These are phyloP conservation scores for Junonia oenone DNA, from an alignment of 2,888 invertebrate genomes.

Conservation along the genomic window DNA sequence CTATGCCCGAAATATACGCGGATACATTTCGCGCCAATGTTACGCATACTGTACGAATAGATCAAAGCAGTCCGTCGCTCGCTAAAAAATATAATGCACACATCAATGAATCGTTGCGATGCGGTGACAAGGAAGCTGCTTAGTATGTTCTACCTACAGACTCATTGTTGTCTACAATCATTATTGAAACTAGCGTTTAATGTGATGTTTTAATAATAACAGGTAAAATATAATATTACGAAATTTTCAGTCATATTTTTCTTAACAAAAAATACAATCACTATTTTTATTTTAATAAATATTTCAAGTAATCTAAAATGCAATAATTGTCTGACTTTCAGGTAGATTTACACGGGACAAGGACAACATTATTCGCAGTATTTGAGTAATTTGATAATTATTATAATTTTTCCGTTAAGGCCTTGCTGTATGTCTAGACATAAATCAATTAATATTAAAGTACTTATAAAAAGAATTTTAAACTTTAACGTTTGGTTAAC, in stretches of 20 bases:
- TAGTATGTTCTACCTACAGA: not conserved
- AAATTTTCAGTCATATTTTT: too few species aligned
- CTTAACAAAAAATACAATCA: too few species aligned
- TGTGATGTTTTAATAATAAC: not conserved
- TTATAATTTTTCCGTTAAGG: not conserved
- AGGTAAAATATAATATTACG: not conserved
- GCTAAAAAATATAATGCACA: not conserved
- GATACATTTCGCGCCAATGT: slow-evolving; percentile 64
- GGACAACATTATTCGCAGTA: not conserved
- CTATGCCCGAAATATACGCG: slow-evolving; percentile 73
- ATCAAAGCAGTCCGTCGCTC: slow-evolving; percentile 13
- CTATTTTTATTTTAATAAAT: too few species aligned
- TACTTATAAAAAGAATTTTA: not conserved
- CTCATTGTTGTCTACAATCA: not conserved
- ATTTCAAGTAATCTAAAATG: not conserved
- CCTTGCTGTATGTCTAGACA: not conserved
- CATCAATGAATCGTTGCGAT: not conserved
- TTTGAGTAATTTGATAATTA: not conserved
- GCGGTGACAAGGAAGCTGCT: not conserved
- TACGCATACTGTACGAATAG: slow-evolving; percentile 41
- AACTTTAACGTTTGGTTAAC: too few species aligned
- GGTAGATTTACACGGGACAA: too few species aligned
- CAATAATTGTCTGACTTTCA: not conserved
- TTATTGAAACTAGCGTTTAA: not conserved
- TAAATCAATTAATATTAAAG: not conserved